phyloP scores from a whole-genome alignment of 2,797 vertebrate species.

The Hyperoplus lanceolatus region DNA sequence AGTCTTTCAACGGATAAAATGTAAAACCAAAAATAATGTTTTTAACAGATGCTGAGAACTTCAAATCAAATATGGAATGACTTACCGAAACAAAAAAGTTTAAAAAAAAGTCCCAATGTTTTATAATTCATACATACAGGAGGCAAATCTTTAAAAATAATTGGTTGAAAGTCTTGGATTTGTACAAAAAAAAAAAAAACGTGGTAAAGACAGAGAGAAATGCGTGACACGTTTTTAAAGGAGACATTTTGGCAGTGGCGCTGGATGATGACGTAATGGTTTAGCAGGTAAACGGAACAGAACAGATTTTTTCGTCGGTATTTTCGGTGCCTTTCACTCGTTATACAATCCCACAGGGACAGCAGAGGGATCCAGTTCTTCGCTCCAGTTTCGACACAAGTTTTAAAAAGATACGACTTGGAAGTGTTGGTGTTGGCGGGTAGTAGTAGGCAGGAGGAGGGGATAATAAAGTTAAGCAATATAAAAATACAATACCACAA shows the following conservation, averaged over 20 bases:
- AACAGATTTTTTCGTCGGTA: neutral
- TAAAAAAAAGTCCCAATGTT: neutral
- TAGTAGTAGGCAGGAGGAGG: conserved; percentile 12
- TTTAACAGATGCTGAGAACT: conserved; percentile 1
- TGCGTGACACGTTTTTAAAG: neutral
- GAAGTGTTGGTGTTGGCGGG: conserved; percentile 33
- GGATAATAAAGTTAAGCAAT: conserved; percentile 79
- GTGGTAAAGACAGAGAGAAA: neutral
- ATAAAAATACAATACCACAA: conserved; percentile 80
- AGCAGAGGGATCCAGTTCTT: conserved; percentile 47
- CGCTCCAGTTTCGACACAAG: conserved; percentile 35
- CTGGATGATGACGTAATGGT: conserved; percentile 27
- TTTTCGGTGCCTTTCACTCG: conserved; percentile 40
- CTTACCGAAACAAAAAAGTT: neutral
- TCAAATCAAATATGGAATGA: conserved; percentile 45
- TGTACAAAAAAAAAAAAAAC: neutral
- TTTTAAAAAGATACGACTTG: conserved; percentile 28
- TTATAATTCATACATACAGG: neutral
- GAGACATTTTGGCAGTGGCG: conserved; percentile 62
- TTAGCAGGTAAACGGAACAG: neutral
- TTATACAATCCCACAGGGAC: conserved; percentile 54
- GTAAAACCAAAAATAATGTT: neutral
- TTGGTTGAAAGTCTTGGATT: neutral
- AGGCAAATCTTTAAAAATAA: conserved; percentile 6
- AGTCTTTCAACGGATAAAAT: conserved; percentile 1